These are phyloP conservation scores for Drosophila melanica DNA, from an alignment of 1,140 invertebrate species.

Conservation along the genomic window DNA sequence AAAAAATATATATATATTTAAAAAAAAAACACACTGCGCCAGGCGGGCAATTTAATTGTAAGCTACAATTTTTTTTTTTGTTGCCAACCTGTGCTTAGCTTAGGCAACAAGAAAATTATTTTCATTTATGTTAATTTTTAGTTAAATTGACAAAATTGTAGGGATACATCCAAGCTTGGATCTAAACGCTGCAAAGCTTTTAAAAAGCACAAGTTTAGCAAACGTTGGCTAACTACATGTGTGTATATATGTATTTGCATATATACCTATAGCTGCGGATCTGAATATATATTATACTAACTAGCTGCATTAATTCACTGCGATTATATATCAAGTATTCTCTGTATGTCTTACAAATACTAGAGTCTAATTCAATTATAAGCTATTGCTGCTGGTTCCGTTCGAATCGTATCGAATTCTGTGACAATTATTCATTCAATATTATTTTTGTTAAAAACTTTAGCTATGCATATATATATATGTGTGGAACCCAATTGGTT, in stretches of 20 bases:
- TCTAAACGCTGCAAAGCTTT: constrained; percentile 55
- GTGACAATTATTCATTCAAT: neutral
- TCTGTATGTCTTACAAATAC: constrained; percentile 36
- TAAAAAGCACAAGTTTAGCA: constrained; percentile 57
- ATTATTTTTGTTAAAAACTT: constrained; percentile 47
- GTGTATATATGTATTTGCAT: constrained; percentile 5
- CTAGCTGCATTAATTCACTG: constrained; percentile 26
- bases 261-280: constrained; percentile 11
- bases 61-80: constrained; percentile 1
- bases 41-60: constrained; percentile 3
- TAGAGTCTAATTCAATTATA: constrained; percentile 77
- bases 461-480: constrained; percentile 43
- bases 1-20: neutral
- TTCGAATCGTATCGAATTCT: constrained; percentile 4
- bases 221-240: neutral
- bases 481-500: constrained; percentile 52
- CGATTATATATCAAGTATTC: constrained; percentile 16
- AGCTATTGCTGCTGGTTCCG: constrained; percentile 33
- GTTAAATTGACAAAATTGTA: constrained; percentile 79
- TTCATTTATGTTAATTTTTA: constrained; percentile 11
- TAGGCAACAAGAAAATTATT: constrained; percentile 55
- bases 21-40: neutral
- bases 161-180: constrained; percentile 43
- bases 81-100: constrained; percentile 10
- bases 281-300: constrained; percentile 30